These are phyloP conservation scores for Orthonychiurus folsomi DNA, from an alignment of 2,888 invertebrate genomes.

Conservation along the genomic window DNA sequence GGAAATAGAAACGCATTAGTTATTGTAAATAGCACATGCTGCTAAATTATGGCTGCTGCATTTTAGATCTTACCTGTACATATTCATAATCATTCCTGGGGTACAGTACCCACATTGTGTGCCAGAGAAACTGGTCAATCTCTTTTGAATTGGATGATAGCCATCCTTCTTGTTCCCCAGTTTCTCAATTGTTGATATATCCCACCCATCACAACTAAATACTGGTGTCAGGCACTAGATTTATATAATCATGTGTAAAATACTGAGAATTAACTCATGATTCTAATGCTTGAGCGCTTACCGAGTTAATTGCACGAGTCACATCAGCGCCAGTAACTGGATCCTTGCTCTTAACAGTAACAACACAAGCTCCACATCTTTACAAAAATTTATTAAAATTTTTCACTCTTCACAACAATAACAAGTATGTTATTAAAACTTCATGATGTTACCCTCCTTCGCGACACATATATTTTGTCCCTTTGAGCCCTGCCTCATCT, in stretches of 20 bases:
- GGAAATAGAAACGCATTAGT: too few relatives aligned
- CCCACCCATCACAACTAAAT: constrained; percentile 55
- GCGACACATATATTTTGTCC: constrained; percentile 42
- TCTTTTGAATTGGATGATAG: constrained; percentile 59
- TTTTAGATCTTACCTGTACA: constrained; percentile 53
- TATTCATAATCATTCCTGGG: constrained; percentile 68
- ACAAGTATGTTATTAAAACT: too few relatives aligned
- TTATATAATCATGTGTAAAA: background rate
- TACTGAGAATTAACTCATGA: background rate
- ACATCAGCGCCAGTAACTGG: constrained; percentile 44
- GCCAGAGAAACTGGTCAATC: constrained; percentile 58
- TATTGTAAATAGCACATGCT: background rate
- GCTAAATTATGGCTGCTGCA: background rate
- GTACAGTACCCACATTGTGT: constrained; percentile 68
- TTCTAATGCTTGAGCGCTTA: too few relatives aligned
- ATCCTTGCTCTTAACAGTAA: constrained; percentile 23
- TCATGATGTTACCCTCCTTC: too few relatives aligned
- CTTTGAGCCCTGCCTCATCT: constrained; percentile 28
- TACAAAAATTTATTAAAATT: too few relatives aligned
- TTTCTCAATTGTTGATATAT: constrained; percentile 63
- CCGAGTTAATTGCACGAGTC: constrained; percentile 55
- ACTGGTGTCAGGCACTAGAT: constrained; percentile 10
- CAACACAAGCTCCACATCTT: constrained; percentile 57
- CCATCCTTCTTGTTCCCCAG: constrained; percentile 57
- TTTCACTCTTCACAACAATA: too few relatives aligned